Evolutionary conservation across 1,140 invertebrate genomes (phyloP).

Genomic region (Eufriesea mexicana): DNA sequence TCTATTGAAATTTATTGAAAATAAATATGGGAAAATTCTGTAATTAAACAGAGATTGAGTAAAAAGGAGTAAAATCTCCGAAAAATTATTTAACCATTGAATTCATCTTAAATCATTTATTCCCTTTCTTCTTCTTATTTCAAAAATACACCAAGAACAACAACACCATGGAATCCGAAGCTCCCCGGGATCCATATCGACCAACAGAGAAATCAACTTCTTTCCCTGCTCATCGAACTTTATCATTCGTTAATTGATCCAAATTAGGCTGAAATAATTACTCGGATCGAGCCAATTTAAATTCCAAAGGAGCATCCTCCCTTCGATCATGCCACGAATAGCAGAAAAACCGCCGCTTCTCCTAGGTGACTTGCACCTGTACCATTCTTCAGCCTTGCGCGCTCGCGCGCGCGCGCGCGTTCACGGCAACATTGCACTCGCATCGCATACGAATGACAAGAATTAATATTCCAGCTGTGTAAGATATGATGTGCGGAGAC

Average conservation of each 20-base stretch:
- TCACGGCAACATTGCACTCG: constrained; percentile 39
- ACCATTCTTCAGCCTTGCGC: constrained; percentile 50
- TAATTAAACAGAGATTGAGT: too few relatives aligned
- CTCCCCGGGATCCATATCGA: neutral
- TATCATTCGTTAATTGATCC: constrained; percentile 19
- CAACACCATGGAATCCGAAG: neutral
- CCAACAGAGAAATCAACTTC: neutral
- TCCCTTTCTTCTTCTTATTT: neutral
- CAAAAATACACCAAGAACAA: neutral
- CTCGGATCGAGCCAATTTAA: neutral
- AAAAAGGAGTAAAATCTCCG: too few relatives aligned
- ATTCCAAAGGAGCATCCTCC: neutral
- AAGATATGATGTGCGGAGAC: constrained; percentile 64
- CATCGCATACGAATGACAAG: constrained; percentile 70
- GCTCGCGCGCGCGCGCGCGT: constrained; percentile 13
- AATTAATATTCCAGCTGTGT: constrained; percentile 75
- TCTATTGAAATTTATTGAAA: too few relatives aligned
- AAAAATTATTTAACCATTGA: too few relatives aligned
- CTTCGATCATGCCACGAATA: too few relatives aligned
- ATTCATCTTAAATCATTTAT: too few relatives aligned
- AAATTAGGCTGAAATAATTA: constrained; percentile 30
- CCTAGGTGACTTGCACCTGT: constrained; percentile 69
- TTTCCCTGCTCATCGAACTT: neutral
- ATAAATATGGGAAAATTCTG: too few relatives aligned
- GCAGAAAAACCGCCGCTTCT: constrained; percentile 49